Conservation (phyloP, 2,888 invertebrate genomes). For the Ptychoptera albimana region DNA sequence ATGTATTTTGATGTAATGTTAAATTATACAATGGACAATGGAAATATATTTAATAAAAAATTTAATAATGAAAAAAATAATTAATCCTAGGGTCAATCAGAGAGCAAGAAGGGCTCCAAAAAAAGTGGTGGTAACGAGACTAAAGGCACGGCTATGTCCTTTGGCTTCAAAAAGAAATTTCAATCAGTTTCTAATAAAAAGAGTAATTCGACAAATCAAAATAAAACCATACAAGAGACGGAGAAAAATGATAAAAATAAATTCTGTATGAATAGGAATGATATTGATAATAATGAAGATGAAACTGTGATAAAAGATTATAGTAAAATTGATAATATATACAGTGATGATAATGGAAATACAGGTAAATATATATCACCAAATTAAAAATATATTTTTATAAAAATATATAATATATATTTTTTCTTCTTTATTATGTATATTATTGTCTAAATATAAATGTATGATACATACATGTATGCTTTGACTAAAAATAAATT, state of each 20-base stretch:
- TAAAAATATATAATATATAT: not conserved
- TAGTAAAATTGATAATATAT: constrained; percentile 13
- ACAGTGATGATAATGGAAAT: constrained; percentile 28
- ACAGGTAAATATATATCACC: constrained; percentile 18
- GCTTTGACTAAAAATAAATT: not conserved
- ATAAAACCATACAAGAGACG: constrained; percentile 1
- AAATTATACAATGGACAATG: too few species aligned
- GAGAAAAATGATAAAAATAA: constrained; percentile 13
- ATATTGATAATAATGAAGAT: constrained; percentile 2
- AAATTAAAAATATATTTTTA: not conserved
- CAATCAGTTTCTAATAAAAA: constrained; percentile 33
- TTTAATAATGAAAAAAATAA: too few species aligned
- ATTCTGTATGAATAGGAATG: constrained; percentile 13
- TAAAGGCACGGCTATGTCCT: constrained; percentile 63
- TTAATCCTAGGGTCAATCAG: constrained; percentile 26
- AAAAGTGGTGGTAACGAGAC: constrained; percentile 18
- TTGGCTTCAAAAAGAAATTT: constrained; percentile 62
- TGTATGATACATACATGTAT: not conserved
- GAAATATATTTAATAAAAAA: too few species aligned
- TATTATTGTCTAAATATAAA: not conserved
- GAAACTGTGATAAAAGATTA: constrained; percentile 14
- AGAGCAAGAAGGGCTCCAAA: constrained; percentile 20
- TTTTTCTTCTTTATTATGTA: not conserved
- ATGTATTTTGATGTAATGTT: too few species aligned
- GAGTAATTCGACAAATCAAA: constrained; percentile 17